phyloP scores from a whole-genome alignment of 2,797 vertebrate genomes.

The Peromyscus melanophrys region DNA sequence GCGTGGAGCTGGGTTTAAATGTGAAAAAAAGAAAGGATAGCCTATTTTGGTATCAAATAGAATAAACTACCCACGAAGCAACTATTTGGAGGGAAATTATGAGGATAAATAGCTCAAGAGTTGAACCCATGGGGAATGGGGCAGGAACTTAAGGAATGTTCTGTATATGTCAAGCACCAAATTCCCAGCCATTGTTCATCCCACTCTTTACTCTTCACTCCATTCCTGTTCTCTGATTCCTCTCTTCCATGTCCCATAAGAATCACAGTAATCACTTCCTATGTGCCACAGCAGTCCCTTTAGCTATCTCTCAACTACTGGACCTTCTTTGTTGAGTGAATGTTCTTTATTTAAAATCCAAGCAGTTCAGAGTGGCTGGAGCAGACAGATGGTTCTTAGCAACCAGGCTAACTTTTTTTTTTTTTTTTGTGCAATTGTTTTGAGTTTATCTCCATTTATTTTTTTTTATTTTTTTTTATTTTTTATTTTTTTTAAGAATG shows the following conservation, averaged over 20 bases:
- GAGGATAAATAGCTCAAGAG: neutral
- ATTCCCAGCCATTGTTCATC: neutral
- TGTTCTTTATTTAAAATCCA: neutral
- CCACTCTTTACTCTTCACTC: neutral
- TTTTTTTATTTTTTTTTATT: too few species aligned
- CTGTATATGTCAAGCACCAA: neutral
- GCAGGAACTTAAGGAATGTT: neutral
- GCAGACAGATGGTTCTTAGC: neutral
- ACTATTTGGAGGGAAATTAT: neutral
- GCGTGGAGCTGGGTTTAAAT: neutral
- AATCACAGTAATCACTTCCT: neutral
- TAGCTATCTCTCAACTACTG: neutral
- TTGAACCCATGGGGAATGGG: neutral
- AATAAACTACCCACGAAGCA: neutral
- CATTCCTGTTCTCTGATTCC: neutral
- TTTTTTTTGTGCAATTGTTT: too few species aligned
- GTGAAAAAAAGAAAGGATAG: neutral
- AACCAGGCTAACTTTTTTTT: too few species aligned
- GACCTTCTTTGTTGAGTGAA: neutral
- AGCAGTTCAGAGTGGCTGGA: neutral
- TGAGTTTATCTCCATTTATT: too few species aligned
- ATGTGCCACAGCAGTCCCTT: neutral
- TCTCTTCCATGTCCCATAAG: neutral
- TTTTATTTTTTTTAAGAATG: too few species aligned
- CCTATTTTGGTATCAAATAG: neutral